These are phyloP conservation scores for Pantherophis vulpinus DNA, from an alignment of 2,797 vertebrate genomes.

Conservation along the genomic window DNA sequence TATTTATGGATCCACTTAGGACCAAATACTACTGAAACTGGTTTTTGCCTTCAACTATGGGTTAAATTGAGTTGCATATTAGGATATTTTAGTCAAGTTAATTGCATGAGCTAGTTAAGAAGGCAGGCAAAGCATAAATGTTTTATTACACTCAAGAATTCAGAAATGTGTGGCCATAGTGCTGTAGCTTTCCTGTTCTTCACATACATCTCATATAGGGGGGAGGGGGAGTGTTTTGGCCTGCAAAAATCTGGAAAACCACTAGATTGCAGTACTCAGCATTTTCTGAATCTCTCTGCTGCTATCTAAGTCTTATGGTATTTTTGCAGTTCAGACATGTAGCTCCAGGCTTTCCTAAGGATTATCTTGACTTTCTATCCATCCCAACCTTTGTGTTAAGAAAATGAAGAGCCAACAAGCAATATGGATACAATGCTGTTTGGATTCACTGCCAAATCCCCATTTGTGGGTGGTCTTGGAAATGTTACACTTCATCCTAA, in stretches of 20 bases:
- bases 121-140: not conserved
- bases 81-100: not conserved
- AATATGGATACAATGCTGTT: not conserved
- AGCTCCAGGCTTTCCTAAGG: not conserved
- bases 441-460: not conserved
- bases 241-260: not conserved
- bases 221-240: not conserved
- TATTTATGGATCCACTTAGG: not conserved
- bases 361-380: not conserved
- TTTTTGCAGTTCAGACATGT: not conserved
- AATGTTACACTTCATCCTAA: not conserved
- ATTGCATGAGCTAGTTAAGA: not conserved
- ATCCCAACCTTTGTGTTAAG: not conserved
- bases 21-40: not conserved
- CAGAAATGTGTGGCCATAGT: not conserved
- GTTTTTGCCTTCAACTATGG: not conserved
- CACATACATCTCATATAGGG: not conserved
- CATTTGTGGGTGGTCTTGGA: conserved; percentile 1
- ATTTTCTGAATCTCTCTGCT: not conserved
- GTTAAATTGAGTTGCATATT: not conserved
- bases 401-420: not conserved
- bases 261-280: not conserved
- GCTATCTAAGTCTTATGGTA: not conserved
- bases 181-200: not conserved
- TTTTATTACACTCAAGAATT: not conserved